Evolutionary conservation across 1,140 invertebrate species (phyloP).

Genomic region (Macrostomum lignano): DNA sequence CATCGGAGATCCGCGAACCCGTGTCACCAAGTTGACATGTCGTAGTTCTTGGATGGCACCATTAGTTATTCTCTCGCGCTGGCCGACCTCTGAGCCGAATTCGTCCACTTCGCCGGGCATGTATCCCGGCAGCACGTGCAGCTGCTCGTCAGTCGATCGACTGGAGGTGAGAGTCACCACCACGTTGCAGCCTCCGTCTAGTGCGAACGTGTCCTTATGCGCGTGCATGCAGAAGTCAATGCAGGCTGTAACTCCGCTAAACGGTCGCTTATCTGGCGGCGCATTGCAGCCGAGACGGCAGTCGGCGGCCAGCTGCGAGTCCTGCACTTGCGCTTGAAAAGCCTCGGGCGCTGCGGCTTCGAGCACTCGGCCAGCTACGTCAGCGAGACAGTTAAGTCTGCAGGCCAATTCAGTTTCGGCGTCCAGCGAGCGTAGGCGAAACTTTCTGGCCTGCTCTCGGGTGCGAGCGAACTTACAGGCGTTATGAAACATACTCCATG

Average conservation of each 20-base stretch:
- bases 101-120: conserved; percentile 63
- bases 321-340: no score
- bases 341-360: no score
- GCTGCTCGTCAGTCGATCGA: conserved; percentile 53
- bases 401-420: no score
- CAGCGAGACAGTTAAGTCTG: no score
- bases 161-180: conserved; percentile 68
- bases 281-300: conserved; percentile 51
- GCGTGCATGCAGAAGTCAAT: conserved; percentile 81
- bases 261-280: conserved; percentile 54
- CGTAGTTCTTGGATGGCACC: no score
- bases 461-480: no score
- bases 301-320: conserved; percentile 50
- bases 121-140: conserved; percentile 69
- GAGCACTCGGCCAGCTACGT: no score
- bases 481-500: no score
- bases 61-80: conserved; percentile 51
- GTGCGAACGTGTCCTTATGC: conserved; percentile 74
- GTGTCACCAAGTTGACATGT: no score
- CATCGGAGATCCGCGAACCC: no score
- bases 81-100: conserved; percentile 52
- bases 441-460: no score
- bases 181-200: conserved; percentile 80
- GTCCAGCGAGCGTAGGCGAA: no score
- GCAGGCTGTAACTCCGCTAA: conserved; percentile 78